These are phyloP conservation scores for Parascotia fuliginaria DNA, from an alignment of 2,888 invertebrate species.

Conservation along the genomic window DNA sequence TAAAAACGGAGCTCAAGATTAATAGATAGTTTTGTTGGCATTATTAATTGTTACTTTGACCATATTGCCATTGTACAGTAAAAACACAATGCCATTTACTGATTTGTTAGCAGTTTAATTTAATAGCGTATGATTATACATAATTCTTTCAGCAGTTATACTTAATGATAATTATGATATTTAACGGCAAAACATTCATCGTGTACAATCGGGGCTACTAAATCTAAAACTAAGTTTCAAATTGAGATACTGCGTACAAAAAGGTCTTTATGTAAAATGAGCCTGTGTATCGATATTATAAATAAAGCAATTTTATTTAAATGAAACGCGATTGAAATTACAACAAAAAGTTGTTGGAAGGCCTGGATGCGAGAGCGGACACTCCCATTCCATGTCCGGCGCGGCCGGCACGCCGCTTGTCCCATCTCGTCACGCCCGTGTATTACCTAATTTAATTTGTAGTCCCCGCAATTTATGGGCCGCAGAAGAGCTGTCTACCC, in stretches of 20 bases:
- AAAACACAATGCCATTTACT: too few relatives aligned
- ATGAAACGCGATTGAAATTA: conserved; percentile 55
- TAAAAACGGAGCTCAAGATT: conserved; percentile 23
- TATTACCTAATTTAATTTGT: conserved; percentile 86
- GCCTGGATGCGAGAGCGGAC: conserved; percentile 60
- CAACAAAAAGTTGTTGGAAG: conserved; percentile 43
- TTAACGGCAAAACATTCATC: too few relatives aligned
- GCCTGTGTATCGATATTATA: conserved; percentile 36
- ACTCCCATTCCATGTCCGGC: conserved; percentile 81
- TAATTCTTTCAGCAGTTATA: too few relatives aligned
- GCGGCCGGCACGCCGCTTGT: conserved; percentile 70
- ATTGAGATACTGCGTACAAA: too few relatives aligned
- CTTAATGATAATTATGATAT: too few relatives aligned
- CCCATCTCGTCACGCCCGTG: conserved; percentile 79
- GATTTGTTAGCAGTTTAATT: too few relatives aligned
- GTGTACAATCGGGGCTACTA: too few relatives aligned
- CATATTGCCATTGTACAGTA: too few relatives aligned
- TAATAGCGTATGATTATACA: too few relatives aligned
- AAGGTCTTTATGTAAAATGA: conserved; percentile 24
- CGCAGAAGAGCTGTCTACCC: conserved; percentile 72
- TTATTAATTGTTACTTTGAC: not conserved
- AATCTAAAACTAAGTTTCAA: too few relatives aligned
- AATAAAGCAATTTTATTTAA: conserved; percentile 50
- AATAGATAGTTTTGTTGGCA: conserved; percentile 27
- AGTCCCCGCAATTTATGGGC: conserved; percentile 80